Evolutionary conservation across 2,888 invertebrate genomes (phyloP).

Genomic region (Thysanoteuthis rhombus): DNA sequence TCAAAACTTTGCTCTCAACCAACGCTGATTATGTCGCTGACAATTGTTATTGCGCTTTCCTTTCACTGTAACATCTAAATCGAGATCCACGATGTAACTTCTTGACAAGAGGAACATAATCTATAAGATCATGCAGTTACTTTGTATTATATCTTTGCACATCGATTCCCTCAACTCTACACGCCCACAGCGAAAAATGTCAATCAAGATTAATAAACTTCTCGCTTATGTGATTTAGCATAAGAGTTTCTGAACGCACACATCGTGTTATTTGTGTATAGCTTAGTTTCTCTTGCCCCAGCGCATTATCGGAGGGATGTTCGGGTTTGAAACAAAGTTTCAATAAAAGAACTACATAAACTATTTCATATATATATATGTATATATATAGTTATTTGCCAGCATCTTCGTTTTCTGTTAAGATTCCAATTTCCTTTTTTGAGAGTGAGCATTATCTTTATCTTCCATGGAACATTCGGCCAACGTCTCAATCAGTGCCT

Average conservation of each 20-base stretch:
- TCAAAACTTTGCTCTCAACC: background rate
- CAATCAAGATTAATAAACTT: background rate
- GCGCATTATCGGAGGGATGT: too few species aligned
- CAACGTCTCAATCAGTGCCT: too few species aligned
- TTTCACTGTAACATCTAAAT: background rate
- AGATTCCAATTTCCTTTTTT: too few species aligned
- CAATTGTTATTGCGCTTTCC: background rate
- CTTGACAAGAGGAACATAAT: too few species aligned
- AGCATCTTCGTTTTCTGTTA: too few species aligned
- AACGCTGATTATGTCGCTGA: background rate
- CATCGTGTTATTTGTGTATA: too few species aligned
- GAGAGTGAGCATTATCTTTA: too few species aligned
- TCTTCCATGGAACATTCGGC: too few species aligned
- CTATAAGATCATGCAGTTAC: background rate
- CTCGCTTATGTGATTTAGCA: accelerated
- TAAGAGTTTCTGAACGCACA: background rate
- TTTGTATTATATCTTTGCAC: background rate
- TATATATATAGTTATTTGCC: too few species aligned
- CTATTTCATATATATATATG: background rate
- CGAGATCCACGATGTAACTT: background rate
- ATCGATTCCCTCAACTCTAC: background rate
- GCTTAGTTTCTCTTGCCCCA: background rate
- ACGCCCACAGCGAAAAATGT: background rate
- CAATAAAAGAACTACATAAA: too few species aligned
- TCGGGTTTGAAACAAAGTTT: too few species aligned